Evolutionary conservation across 2,113 vertebrate species (phyloP).

Genomic region (Smithornis capensis): DNA sequence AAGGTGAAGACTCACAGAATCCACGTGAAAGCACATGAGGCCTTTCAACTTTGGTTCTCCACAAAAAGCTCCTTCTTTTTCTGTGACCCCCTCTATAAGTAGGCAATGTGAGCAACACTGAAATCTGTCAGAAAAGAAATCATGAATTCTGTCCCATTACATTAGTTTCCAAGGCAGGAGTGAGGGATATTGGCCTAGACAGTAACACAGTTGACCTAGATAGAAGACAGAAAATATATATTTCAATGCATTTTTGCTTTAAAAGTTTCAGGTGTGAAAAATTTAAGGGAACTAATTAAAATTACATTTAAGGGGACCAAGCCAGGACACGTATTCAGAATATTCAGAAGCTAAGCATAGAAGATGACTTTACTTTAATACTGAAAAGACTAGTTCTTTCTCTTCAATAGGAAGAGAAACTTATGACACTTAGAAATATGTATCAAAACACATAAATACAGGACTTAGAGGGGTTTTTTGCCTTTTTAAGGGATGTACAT

Average conservation of each 20-base stretch:
- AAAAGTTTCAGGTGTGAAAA: not conserved
- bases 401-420: not conserved
- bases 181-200: not conserved
- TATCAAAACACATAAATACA: not conserved
- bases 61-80: not conserved
- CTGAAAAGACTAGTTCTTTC: not conserved
- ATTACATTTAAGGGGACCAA: not conserved
- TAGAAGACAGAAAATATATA: not conserved
- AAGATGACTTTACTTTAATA: not conserved
- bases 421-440: not conserved
- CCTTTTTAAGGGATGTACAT: not conserved
- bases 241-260: not conserved
- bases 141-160: not conserved
- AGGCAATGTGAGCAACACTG: not conserved
- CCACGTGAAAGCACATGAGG: not conserved
- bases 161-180: not conserved
- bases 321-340: not conserved
- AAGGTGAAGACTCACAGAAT: not conserved
- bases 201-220: not conserved
- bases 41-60: not conserved
- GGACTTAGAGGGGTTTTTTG: not conserved
- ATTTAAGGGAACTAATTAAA: not conserved
- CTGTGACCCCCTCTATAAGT: not conserved
- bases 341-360: not conserved
- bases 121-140: conserved; percentile 7